Evolutionary conservation across 2,113 vertebrate genomes (phyloP).

Genomic region (Stercorarius parasiticus): DNA sequence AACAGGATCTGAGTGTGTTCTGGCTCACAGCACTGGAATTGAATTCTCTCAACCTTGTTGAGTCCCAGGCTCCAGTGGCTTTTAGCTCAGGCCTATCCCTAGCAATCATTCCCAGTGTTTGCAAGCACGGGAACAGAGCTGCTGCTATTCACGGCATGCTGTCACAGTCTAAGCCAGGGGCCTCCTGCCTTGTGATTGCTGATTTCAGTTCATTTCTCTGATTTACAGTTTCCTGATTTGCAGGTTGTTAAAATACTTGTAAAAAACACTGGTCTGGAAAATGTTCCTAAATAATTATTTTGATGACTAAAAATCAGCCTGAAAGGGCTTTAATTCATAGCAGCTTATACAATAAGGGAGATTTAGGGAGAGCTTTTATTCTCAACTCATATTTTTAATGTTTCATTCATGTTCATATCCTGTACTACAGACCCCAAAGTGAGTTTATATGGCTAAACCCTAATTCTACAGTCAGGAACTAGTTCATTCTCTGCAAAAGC

Average conservation of each 20-base stretch:
- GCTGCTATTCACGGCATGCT: background rate
- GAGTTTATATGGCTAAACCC: constrained; percentile 46
- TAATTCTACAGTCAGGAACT: constrained; percentile 31
- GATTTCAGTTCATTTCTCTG: constrained; percentile 66
- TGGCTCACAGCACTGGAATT: background rate
- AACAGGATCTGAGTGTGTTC: background rate
- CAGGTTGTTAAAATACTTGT: constrained; percentile 74
- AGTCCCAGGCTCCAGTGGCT: background rate
- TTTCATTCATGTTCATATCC: constrained; percentile 66
- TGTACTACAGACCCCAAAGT: constrained; percentile 49
- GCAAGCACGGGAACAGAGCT: background rate
- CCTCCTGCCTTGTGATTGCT: constrained; percentile 56
- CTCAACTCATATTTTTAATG: constrained; percentile 46
- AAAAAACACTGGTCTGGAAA: constrained; percentile 68
- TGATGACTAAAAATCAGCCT: constrained; percentile 65
- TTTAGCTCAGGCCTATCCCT: background rate
- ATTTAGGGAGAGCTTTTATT: constrained; percentile 60
- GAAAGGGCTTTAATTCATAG: constrained; percentile 64
- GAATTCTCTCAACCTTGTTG: background rate
- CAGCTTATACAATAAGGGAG: constrained; percentile 65
- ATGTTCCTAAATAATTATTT: constrained; percentile 65
- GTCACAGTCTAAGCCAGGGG: constrained; percentile 14
- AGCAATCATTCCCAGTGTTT: background rate
- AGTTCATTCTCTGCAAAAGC: constrained; percentile 32
- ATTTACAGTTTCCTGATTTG: constrained; percentile 72